phyloP scores from a whole-genome alignment of 2,888 invertebrate species.

The Lasioglossum marginatum region DNA sequence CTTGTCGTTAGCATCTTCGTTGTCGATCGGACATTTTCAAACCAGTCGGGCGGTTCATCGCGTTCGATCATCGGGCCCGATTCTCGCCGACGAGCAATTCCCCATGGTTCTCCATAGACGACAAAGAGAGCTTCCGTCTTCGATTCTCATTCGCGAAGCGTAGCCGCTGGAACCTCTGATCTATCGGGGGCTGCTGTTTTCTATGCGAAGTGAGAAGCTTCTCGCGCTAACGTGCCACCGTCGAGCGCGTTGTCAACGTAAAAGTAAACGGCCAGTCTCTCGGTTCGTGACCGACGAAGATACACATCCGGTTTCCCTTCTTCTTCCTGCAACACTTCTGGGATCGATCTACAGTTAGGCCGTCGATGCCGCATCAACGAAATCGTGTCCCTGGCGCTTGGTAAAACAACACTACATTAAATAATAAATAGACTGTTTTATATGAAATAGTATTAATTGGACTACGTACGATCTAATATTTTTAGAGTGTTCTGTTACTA shows the following conservation, averaged over 20 bases:
- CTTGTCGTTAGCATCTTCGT: conserved; percentile 7
- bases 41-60: neutral
- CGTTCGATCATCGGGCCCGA: neutral
- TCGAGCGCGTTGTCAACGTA: neutral
- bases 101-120: neutral
- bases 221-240: neutral
- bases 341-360: conserved; percentile 29
- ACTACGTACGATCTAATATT: neutral
- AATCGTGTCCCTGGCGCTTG: neutral
- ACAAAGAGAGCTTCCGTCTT: neutral
- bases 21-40: neutral
- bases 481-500: neutral
- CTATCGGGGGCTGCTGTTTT: conserved; percentile 6
- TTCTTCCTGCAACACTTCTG: conserved; percentile 1
- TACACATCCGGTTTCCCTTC: neutral
- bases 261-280: neutral
- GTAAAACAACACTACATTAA: neutral
- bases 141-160: neutral
- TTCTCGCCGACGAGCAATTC: neutral
- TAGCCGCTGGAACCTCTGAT: conserved; percentile 41
- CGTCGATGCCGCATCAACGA: conserved; percentile 13
- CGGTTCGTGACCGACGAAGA: neutral
- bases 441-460: neutral
- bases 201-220: neutral
- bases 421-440: neutral